Base-by-base conservation (phyloP, 2,888 invertebrate genomes). In the Drosophila colorata region DNA sequence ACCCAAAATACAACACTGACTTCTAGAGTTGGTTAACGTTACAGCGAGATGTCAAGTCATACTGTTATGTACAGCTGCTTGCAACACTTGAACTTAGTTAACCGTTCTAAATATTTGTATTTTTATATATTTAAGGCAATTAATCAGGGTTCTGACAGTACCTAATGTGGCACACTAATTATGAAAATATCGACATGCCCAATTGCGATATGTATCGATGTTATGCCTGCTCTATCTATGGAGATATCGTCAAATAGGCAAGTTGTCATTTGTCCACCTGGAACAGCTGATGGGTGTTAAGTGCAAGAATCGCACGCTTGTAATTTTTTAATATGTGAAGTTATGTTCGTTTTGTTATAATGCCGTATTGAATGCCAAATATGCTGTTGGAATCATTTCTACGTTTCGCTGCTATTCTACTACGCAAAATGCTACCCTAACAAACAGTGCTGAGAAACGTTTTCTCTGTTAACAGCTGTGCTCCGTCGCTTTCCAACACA, bases 1-100 rank as follows among this genome's bases (percentile, higher is more conserved):
- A 49, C 67, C 25, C 28, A 66, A 71, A 78, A 78, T 74, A 55
- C 69, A 77, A 59, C 77, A 65, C 77, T 76, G 66, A 8, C 2
- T 38, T 7, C n/a, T 43, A 78, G 74, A 56, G 78, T 63, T 74
- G 59, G 38, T 56, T 20, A 71, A 33, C 43, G 53, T 31, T 25
- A n/a, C 9, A 18, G 8, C 7, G 16, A 16, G 18, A 44, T 8
- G 25, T 28, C 9, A 1, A 25, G 44, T 47, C 78, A 28, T 74
- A 74, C 78, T 78, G 71, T 49, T 71, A 6, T 49, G 5, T 35
- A 16, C 18, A 47, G 31, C 14, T 33, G 33, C 16, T 14, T 23
- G 18, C 40, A 41, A 49, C 37, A 40, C 13, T 16, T 33, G 0
- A 11, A 43, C 2, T 33, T 43, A 18, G 13, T 18, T 51, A 13